These are phyloP conservation scores for Leguminivora glycinivorella DNA, from an alignment of 1,140 invertebrate genomes.

Conservation along the genomic window DNA sequence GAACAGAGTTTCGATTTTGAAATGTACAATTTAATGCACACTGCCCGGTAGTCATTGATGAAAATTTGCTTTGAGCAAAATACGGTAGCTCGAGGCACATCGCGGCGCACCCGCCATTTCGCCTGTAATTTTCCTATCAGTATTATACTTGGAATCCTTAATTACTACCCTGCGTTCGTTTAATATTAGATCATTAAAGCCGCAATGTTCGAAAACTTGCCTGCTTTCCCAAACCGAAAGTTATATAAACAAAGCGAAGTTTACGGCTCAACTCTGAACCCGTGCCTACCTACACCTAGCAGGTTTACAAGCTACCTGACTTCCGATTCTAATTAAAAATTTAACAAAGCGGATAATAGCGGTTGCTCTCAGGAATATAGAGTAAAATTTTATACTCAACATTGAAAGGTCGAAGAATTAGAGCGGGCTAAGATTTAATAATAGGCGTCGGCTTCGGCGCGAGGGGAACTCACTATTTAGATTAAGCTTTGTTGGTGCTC, in stretches of 20 bases:
- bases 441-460: neutral
- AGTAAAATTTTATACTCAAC: slow-evolving; percentile 43
- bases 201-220: slow-evolving; percentile 75
- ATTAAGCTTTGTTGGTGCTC: slow-evolving; percentile 19
- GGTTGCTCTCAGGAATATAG: slow-evolving; percentile 45
- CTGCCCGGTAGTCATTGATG: slow-evolving; percentile 6
- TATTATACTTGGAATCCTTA: slow-evolving; percentile 67
- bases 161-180: slow-evolving; percentile 74
- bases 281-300: slow-evolving; percentile 61
- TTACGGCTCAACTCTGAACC: slow-evolving; percentile 65
- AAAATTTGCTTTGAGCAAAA: slow-evolving; percentile 14
- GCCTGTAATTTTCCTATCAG: slow-evolving; percentile 52
- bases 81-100: neutral
- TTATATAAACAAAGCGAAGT: slow-evolving; percentile 73
- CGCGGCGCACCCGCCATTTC: slow-evolving; percentile 14
- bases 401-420: slow-evolving; percentile 32
- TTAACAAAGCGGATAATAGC: slow-evolving; percentile 57
- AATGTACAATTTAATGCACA: slow-evolving; percentile 22
- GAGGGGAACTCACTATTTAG: slow-evolving; percentile 21
- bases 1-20: slow-evolving; percentile 9
- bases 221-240: slow-evolving; percentile 67
- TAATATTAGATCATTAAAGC: slow-evolving; percentile 78
- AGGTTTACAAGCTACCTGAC: slow-evolving; percentile 61
- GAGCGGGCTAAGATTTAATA: slow-evolving; percentile 24
- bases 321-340: slow-evolving; percentile 73